phyloP scores from a whole-genome alignment of 2,888 invertebrate genomes.

The Lepetodrilus schrolli region DNA sequence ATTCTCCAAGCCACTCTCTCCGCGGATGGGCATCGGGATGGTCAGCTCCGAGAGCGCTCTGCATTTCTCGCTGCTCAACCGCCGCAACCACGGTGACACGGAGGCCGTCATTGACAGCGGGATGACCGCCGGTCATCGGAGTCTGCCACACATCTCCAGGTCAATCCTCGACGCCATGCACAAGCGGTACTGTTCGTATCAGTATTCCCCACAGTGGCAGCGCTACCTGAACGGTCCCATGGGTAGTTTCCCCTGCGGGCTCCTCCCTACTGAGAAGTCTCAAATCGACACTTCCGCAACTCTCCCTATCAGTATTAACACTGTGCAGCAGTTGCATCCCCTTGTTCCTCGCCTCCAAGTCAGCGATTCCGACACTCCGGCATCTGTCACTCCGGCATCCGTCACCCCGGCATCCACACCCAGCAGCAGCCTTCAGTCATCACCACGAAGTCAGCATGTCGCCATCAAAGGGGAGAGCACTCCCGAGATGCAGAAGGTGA shows the following conservation, averaged over 20 bases:
- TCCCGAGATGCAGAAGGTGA: conserved; percentile 13
- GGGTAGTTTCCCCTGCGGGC: too few species aligned
- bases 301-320: conserved; percentile 5
- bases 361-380: conserved; percentile 25
- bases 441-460: conserved; percentile 3
- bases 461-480: conserved; percentile 19
- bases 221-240: background rate
- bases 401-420: conserved; percentile 9
- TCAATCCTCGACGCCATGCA: conserved; percentile 67
- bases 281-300: conserved; percentile 34
- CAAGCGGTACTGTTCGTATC: conserved; percentile 66
- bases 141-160: conserved; percentile 47
- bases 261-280: too few species aligned
- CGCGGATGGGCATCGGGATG: conserved; percentile 42
- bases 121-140: background rate
- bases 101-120: background rate
- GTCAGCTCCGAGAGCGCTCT: conserved; percentile 33
- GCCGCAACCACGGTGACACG: background rate
- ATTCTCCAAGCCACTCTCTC: conserved; percentile 23
- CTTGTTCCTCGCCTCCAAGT: background rate
- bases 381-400: background rate
- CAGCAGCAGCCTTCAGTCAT: conserved; percentile 29
- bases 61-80: conserved; percentile 4
- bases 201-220: conserved; percentile 48
- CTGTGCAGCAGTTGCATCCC: background rate